Conservation (phyloP, 1,140 invertebrate genomes). For the Mycetomoellerius zeteki region DNA sequence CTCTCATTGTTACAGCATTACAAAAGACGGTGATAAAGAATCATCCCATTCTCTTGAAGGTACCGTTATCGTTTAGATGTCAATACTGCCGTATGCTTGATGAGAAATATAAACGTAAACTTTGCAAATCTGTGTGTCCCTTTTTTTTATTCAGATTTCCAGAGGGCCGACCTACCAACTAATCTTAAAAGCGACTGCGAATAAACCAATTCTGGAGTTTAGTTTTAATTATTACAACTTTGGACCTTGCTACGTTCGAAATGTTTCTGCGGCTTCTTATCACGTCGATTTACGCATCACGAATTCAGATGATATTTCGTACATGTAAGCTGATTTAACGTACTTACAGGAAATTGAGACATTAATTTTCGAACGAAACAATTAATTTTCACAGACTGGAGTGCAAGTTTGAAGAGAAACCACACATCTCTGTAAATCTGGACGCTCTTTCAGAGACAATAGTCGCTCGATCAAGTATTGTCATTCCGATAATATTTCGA, state of each 20-base stretch:
- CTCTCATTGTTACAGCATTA: constrained; percentile 59
- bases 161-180: constrained; percentile 83
- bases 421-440: constrained; percentile 77
- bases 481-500: constrained; percentile 82
- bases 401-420: constrained; percentile 77
- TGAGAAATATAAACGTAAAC: background rate
- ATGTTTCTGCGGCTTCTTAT: constrained; percentile 73
- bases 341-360: background rate
- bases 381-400: constrained; percentile 78
- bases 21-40: constrained; percentile 70
- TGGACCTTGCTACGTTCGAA: constrained; percentile 84
- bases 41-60: constrained; percentile 75
- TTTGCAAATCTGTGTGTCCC: background rate
- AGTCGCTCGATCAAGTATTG: constrained; percentile 66
- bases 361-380: constrained; percentile 14
- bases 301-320: constrained; percentile 79
- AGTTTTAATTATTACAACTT: constrained; percentile 84
- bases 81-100: background rate
- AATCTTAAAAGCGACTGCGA: constrained; percentile 77
- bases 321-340: constrained; percentile 75
- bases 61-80: constrained; percentile 51
- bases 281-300: constrained; percentile 77
- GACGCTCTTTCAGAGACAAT: constrained; percentile 72
- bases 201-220: constrained; percentile 78
- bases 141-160: constrained; percentile 78